These are phyloP conservation scores for Drosophila sechellia DNA, from an alignment of 1,140 invertebrate species.

Conservation along the genomic window DNA sequence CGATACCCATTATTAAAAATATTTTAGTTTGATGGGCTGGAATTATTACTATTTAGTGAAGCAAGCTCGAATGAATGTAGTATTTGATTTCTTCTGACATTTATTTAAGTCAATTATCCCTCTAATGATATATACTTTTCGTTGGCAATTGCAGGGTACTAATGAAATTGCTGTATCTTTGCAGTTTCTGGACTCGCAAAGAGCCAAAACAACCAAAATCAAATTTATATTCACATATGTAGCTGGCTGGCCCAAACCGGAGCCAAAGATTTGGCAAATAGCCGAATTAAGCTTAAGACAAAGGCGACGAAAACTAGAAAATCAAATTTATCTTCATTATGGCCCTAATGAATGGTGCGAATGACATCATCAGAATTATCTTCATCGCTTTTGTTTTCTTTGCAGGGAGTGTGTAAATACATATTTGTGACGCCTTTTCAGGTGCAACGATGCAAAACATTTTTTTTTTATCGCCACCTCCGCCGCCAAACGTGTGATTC, in stretches of 20 bases:
- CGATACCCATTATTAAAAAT: neutral
- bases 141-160: neutral
- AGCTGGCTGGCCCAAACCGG: slow-evolving; percentile 8
- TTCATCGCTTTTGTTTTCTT: neutral
- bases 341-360: slow-evolving; percentile 38
- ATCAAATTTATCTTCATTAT: slow-evolving; percentile 76
- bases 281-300: slow-evolving; percentile 26
- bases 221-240: slow-evolving; percentile 32
- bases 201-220: slow-evolving; percentile 12
- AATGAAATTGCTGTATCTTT: neutral
- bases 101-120: no score
- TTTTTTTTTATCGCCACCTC: slow-evolving; percentile 48
- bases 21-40: no score
- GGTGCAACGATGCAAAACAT: slow-evolving; percentile 75
- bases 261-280: slow-evolving; percentile 31
- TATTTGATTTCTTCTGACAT: no score
- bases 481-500: slow-evolving; percentile 66
- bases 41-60: no score
- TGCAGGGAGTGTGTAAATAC: slow-evolving; percentile 38
- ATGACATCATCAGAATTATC: slow-evolving; percentile 47
- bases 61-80: no score
- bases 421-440: slow-evolving; percentile 62
- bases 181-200: slow-evolving; percentile 16
- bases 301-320: slow-evolving; percentile 48
- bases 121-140: neutral